Conservation (phyloP, 2,113 vertebrate genomes). For the Thomomys bottae region DNA sequence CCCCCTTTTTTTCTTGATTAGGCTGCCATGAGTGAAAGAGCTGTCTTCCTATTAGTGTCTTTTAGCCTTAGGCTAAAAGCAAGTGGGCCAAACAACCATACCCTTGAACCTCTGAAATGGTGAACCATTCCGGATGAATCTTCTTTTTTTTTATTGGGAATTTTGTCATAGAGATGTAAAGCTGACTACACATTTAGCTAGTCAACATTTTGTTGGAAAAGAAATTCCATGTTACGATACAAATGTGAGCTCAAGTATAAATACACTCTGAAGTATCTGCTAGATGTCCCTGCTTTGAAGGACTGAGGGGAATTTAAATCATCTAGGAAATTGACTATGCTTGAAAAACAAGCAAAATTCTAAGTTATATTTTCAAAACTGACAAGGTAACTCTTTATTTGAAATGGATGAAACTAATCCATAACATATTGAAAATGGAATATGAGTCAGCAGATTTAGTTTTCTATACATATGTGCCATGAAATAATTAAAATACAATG, state of each 20-base stretch:
- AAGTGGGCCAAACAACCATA: too few relatives aligned
- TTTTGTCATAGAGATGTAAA: too few relatives aligned
- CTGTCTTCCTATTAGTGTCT: too few relatives aligned
- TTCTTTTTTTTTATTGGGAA: too few relatives aligned
- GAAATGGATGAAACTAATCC: background rate
- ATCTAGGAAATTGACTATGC: background rate
- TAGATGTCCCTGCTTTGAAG: background rate
- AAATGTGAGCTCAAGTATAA: background rate
- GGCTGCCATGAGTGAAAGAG: too few relatives aligned
- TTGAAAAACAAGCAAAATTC: background rate
- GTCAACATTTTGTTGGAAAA: background rate
- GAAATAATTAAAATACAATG: background rate
- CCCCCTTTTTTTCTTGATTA: too few relatives aligned
- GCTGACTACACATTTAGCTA: background rate
- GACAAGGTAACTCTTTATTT: slow-evolving; percentile 18
- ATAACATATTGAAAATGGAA: slow-evolving; percentile 31
- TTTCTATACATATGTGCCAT: background rate
- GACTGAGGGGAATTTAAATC: background rate
- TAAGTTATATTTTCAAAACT: slow-evolving; percentile 13
- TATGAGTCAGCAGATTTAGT: background rate
- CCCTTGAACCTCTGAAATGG: too few relatives aligned
- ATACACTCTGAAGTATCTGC: background rate
- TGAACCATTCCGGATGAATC: too few relatives aligned
- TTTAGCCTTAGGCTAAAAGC: too few relatives aligned
- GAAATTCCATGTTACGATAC: background rate